Percentiles rank a stretch among this genome's conserved stretches.
These are phyloP conservation scores for Fulmarus glacialis DNA, from an alignment of 2,113 vertebrate species.

Conservation along the genomic window DNA sequence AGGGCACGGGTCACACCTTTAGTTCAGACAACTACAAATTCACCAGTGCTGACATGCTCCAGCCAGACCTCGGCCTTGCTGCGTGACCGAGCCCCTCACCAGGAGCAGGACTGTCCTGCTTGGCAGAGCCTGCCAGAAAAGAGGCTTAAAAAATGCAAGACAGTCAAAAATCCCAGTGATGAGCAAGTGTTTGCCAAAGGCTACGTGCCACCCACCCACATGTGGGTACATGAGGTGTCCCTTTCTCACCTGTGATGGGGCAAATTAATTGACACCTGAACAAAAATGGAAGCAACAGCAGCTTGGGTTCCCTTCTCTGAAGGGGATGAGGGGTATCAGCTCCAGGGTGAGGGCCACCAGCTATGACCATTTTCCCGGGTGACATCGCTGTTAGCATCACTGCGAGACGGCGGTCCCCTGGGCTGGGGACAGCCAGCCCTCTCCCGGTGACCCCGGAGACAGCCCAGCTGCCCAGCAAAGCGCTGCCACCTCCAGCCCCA, in stretches of 20 bases:
- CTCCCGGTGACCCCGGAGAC: accelerated
- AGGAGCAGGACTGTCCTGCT: not conserved
- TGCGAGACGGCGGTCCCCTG: not conserved
- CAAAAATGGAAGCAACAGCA: not conserved
- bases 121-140: not conserved
- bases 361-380: accelerated
- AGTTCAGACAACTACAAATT: not conserved
- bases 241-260: not conserved
- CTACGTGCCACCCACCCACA: not conserved
- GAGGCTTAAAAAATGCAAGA: not conserved
- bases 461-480: not conserved
- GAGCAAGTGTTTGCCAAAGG: not conserved
- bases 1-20: not conserved
- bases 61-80: not conserved
- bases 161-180: accelerated
- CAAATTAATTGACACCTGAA: not conserved
- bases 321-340: not conserved
- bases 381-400: not conserved
- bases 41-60: accelerated
- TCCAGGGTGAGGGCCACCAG: not conserved
- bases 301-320: not conserved
- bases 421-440: not conserved
- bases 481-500: not conserved
- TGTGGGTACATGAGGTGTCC: not conserved
- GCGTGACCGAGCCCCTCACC: not conserved